Conservation (phyloP, 2,888 invertebrate species). For the Lottia scabra region DNA sequence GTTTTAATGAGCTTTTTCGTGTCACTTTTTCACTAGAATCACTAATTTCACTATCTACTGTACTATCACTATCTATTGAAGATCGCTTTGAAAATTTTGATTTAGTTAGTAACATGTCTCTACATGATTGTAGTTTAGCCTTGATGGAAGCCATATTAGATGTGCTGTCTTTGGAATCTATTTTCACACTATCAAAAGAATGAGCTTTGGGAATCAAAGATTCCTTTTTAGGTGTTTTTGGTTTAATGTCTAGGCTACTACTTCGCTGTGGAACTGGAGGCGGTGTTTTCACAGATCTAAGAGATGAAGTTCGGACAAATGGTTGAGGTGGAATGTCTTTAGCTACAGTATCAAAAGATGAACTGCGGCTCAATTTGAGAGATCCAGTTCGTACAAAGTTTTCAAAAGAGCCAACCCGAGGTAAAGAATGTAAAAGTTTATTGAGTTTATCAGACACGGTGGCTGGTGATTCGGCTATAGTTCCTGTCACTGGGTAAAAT, state of each 20-base stretch:
- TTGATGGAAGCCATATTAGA: slow-evolving; percentile 53
- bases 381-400: slow-evolving; percentile 25
- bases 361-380: slow-evolving; percentile 25
- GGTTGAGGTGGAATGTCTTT: neutral
- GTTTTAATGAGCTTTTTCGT: slow-evolving; percentile 36
- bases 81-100: neutral
- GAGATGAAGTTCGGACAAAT: slow-evolving; percentile 12
- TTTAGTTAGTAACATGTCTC: slow-evolving; percentile 46
- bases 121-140: slow-evolving; percentile 56
- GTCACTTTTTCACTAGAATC: slow-evolving; percentile 16
- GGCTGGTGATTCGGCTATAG: slow-evolving; percentile 49
- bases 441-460: slow-evolving; percentile 59
- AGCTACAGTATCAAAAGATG: slow-evolving; percentile 27
- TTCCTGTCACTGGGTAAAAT: slow-evolving; percentile 6
- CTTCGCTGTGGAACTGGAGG: slow-evolving; percentile 14
- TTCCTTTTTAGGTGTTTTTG: neutral
- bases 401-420: slow-evolving; percentile 20
- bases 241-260: slow-evolving; percentile 11
- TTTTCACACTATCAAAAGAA: slow-evolving; percentile 36
- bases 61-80: slow-evolving; percentile 18
- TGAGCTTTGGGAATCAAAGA: slow-evolving; percentile 24
- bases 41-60: neutral
- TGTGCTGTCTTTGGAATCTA: slow-evolving; percentile 11
- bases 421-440: slow-evolving; percentile 50
- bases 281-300: neutral